Evolutionary conservation across 2,113 vertebrate genomes (phyloP), one percentile per base, ranked within the genome.

Genomic region (Hippotragus niger): DNA sequence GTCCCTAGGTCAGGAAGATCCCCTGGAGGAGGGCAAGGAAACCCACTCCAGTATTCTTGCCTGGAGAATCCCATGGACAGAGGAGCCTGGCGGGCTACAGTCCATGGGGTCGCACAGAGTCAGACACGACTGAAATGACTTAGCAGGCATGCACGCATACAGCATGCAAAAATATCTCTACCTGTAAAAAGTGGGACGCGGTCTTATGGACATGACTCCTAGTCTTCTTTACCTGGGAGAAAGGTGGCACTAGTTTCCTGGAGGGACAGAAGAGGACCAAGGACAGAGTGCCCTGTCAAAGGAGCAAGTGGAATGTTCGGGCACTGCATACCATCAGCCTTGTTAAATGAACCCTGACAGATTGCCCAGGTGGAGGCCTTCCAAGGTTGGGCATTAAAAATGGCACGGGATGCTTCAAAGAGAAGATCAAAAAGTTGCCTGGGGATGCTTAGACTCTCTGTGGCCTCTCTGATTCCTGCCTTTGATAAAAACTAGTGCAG

Each of bases 401-500:
- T 36, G 64, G 43, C 9, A 36, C 64, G 14, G 29, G 19, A 29
- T 1, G 2, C 57, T 76, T 94, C 88, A 94, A 85, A 95, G 62
- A 23, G 81, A 93, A 97, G 83, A 86, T 95, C 74, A 53, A 15
- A 62, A 93, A 53, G 27, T 57, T 85, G 33, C 58, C 90, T 23
- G 52, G 12, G 36, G 55, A 92, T n/a, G 52, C 33, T 53, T 64
- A 36, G 27, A 23, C n/a, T 36, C 27, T 57, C 76, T 19, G 3
- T 17, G 64, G 33, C 36, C 31, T 47, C 78, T 53, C 85, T 6
- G 12, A 88, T 64, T 29, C 27, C 62, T 82, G 40, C 81, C 87
- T 93, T 92, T 88, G 93, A 96, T 88, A 53, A 96, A 88, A 96
- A 78, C 40, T 12, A 62, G 25, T 27, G 78, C 16, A 82, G n/a